Percentiles rank a stretch among this genome's conserved stretches.
Conservation (phyloP, 2,113 vertebrate genomes). For the Lipophrys pholis region DNA sequence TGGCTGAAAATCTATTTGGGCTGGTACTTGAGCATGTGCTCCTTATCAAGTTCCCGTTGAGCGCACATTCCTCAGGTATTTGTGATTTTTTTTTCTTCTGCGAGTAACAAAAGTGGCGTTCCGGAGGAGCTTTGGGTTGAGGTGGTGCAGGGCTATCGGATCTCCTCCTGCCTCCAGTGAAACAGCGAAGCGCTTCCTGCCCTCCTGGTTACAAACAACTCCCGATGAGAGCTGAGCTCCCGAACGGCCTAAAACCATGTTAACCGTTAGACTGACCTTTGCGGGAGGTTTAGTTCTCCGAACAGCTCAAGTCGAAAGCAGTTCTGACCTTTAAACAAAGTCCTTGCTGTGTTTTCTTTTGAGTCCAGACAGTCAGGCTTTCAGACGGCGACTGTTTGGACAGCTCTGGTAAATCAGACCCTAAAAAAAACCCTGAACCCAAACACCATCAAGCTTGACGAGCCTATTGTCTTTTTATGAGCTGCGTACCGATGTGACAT, state of each 20-base stretch:
- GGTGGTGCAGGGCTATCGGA: no score
- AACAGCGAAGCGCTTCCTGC: constrained; percentile 28
- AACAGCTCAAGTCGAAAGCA: constrained; percentile 53
- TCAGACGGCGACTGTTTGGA: constrained; percentile 3
- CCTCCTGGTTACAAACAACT: constrained; percentile 40
- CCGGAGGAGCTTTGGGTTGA: no score
- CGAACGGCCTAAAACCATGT: constrained; percentile 42
- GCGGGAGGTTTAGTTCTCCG: constrained; percentile 24
- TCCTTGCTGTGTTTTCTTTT: constrained; percentile 36
- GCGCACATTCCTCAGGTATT: no score
- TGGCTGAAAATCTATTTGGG: no score
- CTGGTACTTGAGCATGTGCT: no score
- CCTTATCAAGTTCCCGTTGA: no score
- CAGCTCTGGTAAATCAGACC: neutral
- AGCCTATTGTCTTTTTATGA: neutral
- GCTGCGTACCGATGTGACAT: no score
- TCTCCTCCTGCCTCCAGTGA: constrained; percentile 19
- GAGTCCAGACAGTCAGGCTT: constrained; percentile 22
- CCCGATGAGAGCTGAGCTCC: constrained; percentile 30
- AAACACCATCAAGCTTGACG: neutral
- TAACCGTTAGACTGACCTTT: constrained; percentile 64
- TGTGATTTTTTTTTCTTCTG: no score
- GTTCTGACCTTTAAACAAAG: constrained; percentile 48
- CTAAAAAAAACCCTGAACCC: no score
- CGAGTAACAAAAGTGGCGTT: no score